A percentile compares a stretch with the other conserved stretches of the same genome.
Evolutionary conservation across 2,888 invertebrate genomes (phyloP).

Genomic region (Orgyia antiqua): DNA sequence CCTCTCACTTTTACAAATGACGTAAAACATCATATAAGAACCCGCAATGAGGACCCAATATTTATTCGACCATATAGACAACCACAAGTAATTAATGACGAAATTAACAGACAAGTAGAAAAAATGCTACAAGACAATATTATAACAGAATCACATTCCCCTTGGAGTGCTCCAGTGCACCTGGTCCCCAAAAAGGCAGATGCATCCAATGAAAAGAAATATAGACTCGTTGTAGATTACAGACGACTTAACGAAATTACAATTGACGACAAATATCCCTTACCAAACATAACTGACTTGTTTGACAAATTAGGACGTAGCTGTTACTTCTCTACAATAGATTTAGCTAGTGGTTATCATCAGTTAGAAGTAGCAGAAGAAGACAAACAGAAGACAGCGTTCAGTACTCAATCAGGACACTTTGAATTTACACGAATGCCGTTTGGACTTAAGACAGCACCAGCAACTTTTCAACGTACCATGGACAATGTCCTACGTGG

Average conservation of each 20-base stretch:
- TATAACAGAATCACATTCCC: conserved; percentile 30
- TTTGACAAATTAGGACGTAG: conserved; percentile 9
- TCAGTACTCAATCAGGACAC: conserved; percentile 18
- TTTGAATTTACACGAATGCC: too few species aligned
- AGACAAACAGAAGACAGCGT: conserved; percentile 10
- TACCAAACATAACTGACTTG: too few species aligned
- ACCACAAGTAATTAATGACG: neutral
- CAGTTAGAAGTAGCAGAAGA: conserved; percentile 7
- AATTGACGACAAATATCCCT: conserved; percentile 10
- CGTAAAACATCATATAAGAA: conserved; percentile 36
- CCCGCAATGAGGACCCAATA: conserved; percentile 26
- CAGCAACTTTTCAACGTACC: conserved; percentile 1
- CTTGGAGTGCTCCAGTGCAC: conserved; percentile 32
- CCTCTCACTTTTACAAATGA: conserved; percentile 15
- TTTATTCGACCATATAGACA: too few species aligned
- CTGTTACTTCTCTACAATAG: conserved; percentile 7
- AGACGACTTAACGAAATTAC: conserved; percentile 10
- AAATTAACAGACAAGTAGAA: conserved; percentile 1
- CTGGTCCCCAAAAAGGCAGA: too few species aligned
- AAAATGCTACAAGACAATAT: conserved; percentile 21
- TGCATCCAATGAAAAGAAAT: neutral
- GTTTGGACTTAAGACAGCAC: neutral
- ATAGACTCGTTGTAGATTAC: conserved; percentile 1
- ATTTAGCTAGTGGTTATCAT: conserved; percentile 11
- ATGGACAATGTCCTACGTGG: neutral